Base-by-base conservation (phyloP, 2,888 invertebrate species). In the Ophioninae sp. region DNA sequence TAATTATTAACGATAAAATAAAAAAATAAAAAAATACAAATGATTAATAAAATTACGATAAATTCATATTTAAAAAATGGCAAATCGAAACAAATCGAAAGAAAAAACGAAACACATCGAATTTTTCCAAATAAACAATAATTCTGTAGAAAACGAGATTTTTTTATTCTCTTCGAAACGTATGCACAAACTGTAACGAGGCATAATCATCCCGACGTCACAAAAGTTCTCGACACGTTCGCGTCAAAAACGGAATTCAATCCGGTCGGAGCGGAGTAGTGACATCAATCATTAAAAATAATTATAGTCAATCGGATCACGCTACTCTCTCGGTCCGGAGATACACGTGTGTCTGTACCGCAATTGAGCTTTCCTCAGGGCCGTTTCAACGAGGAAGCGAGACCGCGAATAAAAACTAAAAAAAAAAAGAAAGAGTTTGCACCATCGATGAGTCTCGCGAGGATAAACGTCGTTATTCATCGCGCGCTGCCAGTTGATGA, bases 201-300 rank as follows among this genome's bases (percentile, higher is more conserved):
- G 30, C 5, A 22, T 37, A 17, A 68, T 23, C 39, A 41, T 23
- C 59, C 59, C 22, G 68, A 44, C 71, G 51, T 67, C 9, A 63
- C 58, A 79, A 39, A 64, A 75, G 30, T 79, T 58, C 71, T 71
- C 71, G 75, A 69, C 77, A 64, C 68, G 73, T 65, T 71, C 51
- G 76, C 80, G 20, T 80, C 77, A 76, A 82, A 73, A 73, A 75
- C 51, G 79, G 79, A 84, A 79, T 83, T 81, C 73, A 79, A 64
- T 69, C 6, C 56, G 64, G 75, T 79, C 80, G 59, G 67, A 82
- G 69, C 80, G 56, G 37, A 85, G 75, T 85, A 85, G 75, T 85
- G 85, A 85, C 85, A 85, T 85, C 84, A 85, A 84, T 85, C 85
- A 85, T 84, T 84, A 68, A 78, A 72, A 75, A 84, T 85, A 85